Conservation (phyloP, 2,888 invertebrate species). For the Orthosia incerta region DNA sequence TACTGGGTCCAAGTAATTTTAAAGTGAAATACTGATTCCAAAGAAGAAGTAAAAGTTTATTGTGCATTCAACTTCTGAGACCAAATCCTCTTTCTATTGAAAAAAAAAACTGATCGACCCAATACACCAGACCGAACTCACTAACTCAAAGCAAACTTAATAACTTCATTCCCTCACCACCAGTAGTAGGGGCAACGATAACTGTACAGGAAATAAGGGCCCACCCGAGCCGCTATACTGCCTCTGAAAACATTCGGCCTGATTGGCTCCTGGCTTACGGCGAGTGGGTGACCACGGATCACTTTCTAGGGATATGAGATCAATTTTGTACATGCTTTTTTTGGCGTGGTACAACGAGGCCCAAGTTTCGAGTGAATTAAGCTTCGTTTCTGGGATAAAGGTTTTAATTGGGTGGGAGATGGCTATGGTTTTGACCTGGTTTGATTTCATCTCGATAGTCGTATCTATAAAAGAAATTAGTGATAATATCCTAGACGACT, state of each 20-base stretch:
- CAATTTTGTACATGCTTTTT: conserved; percentile 26
- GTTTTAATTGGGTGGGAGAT: neutral
- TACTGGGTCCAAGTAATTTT: no score
- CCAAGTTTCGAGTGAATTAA: conserved; percentile 10
- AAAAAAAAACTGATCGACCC: no score
- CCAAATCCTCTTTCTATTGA: no score
- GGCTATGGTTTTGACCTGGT: neutral
- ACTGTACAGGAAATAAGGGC: conserved; percentile 85
- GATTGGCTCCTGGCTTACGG: conserved; percentile 84
- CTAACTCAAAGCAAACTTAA: neutral
- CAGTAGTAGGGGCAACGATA: conserved; percentile 72
- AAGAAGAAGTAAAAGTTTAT: no score
- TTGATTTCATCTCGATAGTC: neutral
- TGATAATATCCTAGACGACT: neutral
- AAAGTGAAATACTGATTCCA: no score
- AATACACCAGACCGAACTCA: neutral
- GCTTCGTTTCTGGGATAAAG: neutral
- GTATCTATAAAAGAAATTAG: neutral
- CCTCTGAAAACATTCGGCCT: conserved; percentile 86
- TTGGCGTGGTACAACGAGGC: neutral
- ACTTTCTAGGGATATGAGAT: conserved; percentile 41
- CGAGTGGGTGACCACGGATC: conserved; percentile 63
- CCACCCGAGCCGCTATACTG: conserved; percentile 84
- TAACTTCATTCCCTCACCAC: neutral
- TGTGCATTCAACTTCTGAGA: no score